Conservation (phyloP, 2,113 vertebrate genomes). For the Megaceryle maxima region DNA sequence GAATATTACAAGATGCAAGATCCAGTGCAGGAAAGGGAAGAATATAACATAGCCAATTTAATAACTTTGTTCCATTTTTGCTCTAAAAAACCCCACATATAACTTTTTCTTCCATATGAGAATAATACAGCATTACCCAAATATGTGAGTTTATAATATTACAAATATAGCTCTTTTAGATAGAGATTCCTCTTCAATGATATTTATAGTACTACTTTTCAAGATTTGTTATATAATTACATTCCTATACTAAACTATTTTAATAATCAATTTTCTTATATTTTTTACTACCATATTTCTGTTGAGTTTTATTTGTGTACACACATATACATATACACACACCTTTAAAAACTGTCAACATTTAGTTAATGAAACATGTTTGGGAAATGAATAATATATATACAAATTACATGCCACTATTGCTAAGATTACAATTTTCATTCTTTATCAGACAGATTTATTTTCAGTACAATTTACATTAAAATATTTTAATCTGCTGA, state of each 20-base stretch:
- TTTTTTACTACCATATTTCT: neutral
- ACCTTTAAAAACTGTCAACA: neutral
- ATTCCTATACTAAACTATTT: neutral
- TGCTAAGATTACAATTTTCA: constrained; percentile 70
- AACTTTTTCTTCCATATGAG: neutral
- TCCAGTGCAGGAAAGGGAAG: neutral
- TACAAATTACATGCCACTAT: constrained; percentile 56
- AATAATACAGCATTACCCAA: neutral
- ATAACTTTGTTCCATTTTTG: neutral
- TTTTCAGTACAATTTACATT: constrained; percentile 74
- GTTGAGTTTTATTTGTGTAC: neutral
- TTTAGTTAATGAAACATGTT: neutral
- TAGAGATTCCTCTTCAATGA: neutral
- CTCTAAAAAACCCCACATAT: neutral
- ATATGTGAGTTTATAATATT: neutral
- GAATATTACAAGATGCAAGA: neutral
- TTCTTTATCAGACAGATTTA: constrained; percentile 64
- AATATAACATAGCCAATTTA: neutral
- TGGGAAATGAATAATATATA: constrained; percentile 63
- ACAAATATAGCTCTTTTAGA: neutral
- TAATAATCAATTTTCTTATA: neutral
- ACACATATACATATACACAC: neutral
- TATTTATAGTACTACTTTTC: neutral
- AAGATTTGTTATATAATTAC: neutral
- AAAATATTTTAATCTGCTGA: constrained; percentile 58